Conservation (phyloP, 2,113 vertebrate species). For the Scalopus aquaticus region DNA sequence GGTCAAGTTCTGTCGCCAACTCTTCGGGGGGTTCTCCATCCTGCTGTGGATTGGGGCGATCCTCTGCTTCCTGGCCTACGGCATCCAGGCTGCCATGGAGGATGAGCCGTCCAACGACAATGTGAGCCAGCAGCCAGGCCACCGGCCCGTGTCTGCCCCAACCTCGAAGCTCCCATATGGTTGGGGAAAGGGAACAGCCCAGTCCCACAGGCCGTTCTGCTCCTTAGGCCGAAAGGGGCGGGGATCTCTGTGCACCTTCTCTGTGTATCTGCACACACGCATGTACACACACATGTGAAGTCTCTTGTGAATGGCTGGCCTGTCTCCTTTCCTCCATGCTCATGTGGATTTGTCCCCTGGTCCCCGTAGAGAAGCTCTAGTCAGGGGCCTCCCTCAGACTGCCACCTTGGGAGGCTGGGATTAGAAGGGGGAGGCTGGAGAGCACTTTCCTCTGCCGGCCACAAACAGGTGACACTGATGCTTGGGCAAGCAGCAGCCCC, state of each 20-base stretch:
- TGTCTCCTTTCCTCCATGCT: neutral
- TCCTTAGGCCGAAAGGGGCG: neutral
- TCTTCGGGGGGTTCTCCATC: conserved; percentile 96
- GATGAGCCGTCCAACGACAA: conserved; percentile 93
- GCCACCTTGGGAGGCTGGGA: neutral
- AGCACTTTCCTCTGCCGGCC: neutral
- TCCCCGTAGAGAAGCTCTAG: neutral
- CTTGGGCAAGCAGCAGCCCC: neutral
- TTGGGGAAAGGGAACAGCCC: neutral
- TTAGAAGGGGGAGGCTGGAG: neutral
- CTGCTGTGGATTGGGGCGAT: conserved; percentile 94
- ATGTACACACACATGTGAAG: neutral
- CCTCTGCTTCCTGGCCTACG: conserved; percentile 94
- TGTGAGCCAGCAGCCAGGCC: conserved; percentile 80
- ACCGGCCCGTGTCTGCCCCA: neutral
- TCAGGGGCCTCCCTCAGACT: neutral
- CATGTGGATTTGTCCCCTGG: neutral
- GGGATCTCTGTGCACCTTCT: neutral
- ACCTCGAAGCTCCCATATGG: neutral
- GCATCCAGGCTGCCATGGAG: conserved; percentile 92
- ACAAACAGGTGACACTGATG: neutral
- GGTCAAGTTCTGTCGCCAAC: conserved; percentile 97
- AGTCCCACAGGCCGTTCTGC: neutral
- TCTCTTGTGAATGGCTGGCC: neutral
- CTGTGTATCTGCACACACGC: neutral